Base-by-base conservation (phyloP, 1,140 invertebrate genomes). In the Capitella teleta region DNA sequence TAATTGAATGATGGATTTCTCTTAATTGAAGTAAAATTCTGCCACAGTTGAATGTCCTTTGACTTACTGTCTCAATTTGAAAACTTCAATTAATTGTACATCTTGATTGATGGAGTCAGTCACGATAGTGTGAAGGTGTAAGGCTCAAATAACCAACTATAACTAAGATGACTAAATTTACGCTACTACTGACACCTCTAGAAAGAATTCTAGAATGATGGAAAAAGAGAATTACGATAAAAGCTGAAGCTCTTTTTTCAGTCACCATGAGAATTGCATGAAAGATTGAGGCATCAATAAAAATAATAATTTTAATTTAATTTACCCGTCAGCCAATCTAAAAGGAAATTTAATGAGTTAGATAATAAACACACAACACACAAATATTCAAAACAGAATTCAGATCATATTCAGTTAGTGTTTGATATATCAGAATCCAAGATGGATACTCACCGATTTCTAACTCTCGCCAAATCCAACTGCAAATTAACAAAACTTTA, bases 401-500 rank as follows among this genome's bases (percentile, higher is more conserved):
- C 5, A 43, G 5, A 21, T 43, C 5, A 44, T 24, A 12, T 44
- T 25, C 21, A 32, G 8, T 10, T 32, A 32, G n/a, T n/a, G n/a
- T 32, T 32, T 10, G 8, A 41, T 23, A 52, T 32, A n/a, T 19
- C 16, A 34, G 3, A 38, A 24, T 38, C n/a, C 16, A 18, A 36
- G 28, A n/a, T 18, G 24, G 14, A 3, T 32, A 50, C 56, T 49
- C 53, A 64, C 62, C 58, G 60, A 44, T 62, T 54, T 51, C 55
- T 54, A n/a, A 64, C 60, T 56, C 50, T 49, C 44, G 54, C 56
- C 23, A 64, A 60, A 54, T 64, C 57, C 44, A 64, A 44, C 62
- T 64, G 56, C 19, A 62, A 60, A 28, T 8, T 32, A n/a, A 36
- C 37, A 44, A 54, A 28, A 51, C 34, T 49, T n/a, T 52, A 18